Evolutionary conservation across 2,797 vertebrate species (phyloP), one percentile per base, ranked within the genome.

Genomic region (Paratrypauchen microcephalus): DNA sequence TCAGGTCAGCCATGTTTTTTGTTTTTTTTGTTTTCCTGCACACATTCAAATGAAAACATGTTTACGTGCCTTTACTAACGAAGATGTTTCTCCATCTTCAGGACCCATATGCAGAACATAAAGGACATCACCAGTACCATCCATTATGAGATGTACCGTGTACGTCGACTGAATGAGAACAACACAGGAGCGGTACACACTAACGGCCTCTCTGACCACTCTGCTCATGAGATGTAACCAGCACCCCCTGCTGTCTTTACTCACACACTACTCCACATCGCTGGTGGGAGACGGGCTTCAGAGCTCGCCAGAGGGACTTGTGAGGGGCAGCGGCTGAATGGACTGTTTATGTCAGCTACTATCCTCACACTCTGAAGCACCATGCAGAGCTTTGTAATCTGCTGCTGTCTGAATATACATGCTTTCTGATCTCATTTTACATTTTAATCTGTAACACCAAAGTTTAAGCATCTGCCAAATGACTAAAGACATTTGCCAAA

Each of bases 91-190:
- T 74, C 28, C 5, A 1, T 32, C 26, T 36, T 0, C 88, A 99
- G 97, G 93, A 97, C 96, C 52, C 97, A 99, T 87, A 98, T 99
- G 97, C 96, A 99, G 92, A 98, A 98, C 91, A 97, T 99, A 72
- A 99, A 99, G 88, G 97, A 99, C 88, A 98, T 99, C 86, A 98
- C 97, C 92, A 97, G 96, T 94, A 96, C 92, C 92, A 98, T 98
- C 93, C 97, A 99, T 89, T 99, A 98, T 1, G 97, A 99, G 87
- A 95, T 96, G 76, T 98, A 99, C 85, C 95, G 97, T 0, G 96
- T 99, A 68, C 94, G 95, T 69, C 95, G 97, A 65, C 95, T 99
- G 86, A 97, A 97, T 0, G 96, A 98, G 85, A 94, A 90, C 64
- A 94, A 94, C 89, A 90, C 88, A 0, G 82, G 83, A 88, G 83